Conservation (phyloP, 2,797 vertebrate species). For the Carduelis carduelis region DNA sequence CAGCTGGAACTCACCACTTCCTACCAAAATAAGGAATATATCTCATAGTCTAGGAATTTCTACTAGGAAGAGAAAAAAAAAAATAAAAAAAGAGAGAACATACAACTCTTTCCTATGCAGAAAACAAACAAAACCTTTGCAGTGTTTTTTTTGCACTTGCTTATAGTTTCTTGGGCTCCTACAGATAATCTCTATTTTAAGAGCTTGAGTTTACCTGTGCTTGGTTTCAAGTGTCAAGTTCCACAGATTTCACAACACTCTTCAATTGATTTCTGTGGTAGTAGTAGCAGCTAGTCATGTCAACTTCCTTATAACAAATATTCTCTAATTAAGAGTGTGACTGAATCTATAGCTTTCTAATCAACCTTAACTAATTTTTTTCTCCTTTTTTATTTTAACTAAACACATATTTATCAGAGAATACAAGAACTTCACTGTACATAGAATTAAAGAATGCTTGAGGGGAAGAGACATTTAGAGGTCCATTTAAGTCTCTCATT, state of each 20-base stretch:
- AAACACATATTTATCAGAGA: background rate
- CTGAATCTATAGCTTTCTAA: background rate
- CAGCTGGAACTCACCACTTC: conserved; percentile 37
- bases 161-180: background rate
- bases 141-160: background rate
- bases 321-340: rapidly evolving
- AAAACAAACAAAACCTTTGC: background rate
- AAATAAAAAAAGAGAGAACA: background rate
- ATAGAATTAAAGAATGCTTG: background rate
- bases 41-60: conserved; percentile 66
- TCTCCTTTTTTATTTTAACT: background rate
- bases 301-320: background rate
- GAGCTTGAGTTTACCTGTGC: background rate
- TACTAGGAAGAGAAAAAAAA: background rate
- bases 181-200: background rate
- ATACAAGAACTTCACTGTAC: background rate
- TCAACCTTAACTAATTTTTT: background rate
- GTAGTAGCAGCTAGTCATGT: background rate
- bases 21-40: conserved; percentile 28
- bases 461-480: background rate
- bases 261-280: background rate
- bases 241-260: background rate
- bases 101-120: background rate
- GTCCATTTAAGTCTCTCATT: background rate
- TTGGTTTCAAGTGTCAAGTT: background rate